These are phyloP conservation scores for Chelon auratus DNA, from an alignment of 2,797 vertebrate species.

Conservation along the genomic window DNA sequence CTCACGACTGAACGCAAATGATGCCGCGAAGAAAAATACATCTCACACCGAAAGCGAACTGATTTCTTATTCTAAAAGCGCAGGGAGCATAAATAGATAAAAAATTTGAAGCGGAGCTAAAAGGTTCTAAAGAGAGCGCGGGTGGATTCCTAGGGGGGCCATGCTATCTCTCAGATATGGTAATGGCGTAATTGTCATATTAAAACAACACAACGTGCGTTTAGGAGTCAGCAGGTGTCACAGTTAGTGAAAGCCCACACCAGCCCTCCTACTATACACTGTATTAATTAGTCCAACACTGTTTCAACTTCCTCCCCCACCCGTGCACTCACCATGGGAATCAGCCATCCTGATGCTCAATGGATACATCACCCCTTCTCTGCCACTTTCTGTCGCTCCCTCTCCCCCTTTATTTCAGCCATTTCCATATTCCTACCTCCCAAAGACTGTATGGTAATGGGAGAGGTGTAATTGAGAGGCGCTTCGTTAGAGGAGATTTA, in stretches of 20 bases:
- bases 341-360: constrained; percentile 70
- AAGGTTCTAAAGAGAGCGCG: constrained; percentile 80
- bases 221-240: constrained; percentile 87
- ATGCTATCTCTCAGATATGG: constrained; percentile 84
- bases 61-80: constrained; percentile 74
- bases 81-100: constrained; percentile 75
- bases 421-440: constrained; percentile 79
- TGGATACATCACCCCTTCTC: constrained; percentile 68
- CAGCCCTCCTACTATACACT: constrained; percentile 77
- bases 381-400: constrained; percentile 48
- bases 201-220: constrained; percentile 85
- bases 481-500: constrained; percentile 79
- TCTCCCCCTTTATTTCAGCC: constrained; percentile 62
- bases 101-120: constrained; percentile 74
- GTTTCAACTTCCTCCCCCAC: constrained; percentile 80
- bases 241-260: constrained; percentile 81
- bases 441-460: constrained; percentile 76
- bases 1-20: constrained; percentile 62
- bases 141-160: constrained; percentile 81
- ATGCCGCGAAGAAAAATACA: constrained; percentile 65
- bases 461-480: constrained; percentile 80
- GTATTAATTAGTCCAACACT: constrained; percentile 83
- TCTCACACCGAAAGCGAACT: constrained; percentile 69
- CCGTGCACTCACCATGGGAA: constrained; percentile 74
- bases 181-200: constrained; percentile 87